Evolutionary conservation across 2,888 invertebrate genomes (phyloP).

Genomic region (Hyles lineata): DNA sequence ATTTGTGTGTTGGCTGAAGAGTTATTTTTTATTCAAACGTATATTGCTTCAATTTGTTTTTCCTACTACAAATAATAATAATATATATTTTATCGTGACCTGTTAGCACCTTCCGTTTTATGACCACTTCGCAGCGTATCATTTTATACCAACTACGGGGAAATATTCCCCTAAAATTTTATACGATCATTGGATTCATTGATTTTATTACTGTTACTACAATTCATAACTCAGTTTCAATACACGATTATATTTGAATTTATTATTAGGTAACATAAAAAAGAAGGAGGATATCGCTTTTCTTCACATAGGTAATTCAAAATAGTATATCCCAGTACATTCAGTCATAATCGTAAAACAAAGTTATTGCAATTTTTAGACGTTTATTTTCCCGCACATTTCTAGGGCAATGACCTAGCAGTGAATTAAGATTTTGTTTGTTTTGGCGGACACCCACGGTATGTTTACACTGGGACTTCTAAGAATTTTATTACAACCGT

Average conservation of each 20-base stretch:
- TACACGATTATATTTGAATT: slow-evolving; percentile 7
- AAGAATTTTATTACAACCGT: slow-evolving; percentile 36
- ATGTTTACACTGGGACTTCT: slow-evolving; percentile 37
- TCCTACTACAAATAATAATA: slow-evolving; percentile 42
- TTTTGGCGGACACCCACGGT: slow-evolving; percentile 47
- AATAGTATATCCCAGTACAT: slow-evolving; percentile 46
- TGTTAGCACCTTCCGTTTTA: slow-evolving; percentile 56
- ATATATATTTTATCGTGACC: slow-evolving; percentile 43
- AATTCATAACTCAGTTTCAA: slow-evolving; percentile 34
- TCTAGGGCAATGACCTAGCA: slow-evolving; percentile 50
- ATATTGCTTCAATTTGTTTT: slow-evolving; percentile 26
- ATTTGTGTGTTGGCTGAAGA: too few species aligned
- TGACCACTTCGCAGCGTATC: slow-evolving; percentile 53
- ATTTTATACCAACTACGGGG: slow-evolving; percentile 53
- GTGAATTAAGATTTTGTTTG: slow-evolving; percentile 51
- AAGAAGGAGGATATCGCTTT: slow-evolving; percentile 29
- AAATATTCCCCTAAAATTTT: slow-evolving; percentile 55
- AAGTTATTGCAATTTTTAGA: slow-evolving; percentile 53
- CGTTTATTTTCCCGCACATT: slow-evolving; percentile 55
- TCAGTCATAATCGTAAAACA: slow-evolving; percentile 51
- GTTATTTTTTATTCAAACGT: too few species aligned
- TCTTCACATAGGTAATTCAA: slow-evolving; percentile 22
- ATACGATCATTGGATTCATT: slow-evolving; percentile 57
- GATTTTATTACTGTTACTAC: slow-evolving; percentile 53
- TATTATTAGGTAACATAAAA: neutral